Evolutionary conservation across 30 jellyfish, hydroid and myxozoan species (phyloP).

Genomic region (Clytia hemisphaerica): DNA sequence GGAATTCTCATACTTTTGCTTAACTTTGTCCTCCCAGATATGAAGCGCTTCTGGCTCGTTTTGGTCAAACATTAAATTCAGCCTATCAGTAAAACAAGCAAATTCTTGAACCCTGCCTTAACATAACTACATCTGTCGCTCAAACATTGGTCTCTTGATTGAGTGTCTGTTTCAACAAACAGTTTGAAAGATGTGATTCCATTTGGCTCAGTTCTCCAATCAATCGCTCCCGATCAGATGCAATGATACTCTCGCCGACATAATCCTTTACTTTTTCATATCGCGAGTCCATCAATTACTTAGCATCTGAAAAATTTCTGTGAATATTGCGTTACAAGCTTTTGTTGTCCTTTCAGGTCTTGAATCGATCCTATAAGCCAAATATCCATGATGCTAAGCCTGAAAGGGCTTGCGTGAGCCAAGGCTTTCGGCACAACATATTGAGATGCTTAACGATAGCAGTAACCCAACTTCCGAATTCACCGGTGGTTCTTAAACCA

Average conservation of each 20-base stretch:
- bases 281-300: neutral
- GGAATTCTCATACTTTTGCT: too few relatives aligned
- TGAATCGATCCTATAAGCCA: neutral
- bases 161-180: neutral
- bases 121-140: conserved; percentile 1
- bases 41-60: too few relatives aligned
- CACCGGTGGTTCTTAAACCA: neutral
- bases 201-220: neutral
- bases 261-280: neutral
- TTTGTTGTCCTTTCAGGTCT: neutral
- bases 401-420: neutral
- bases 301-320: neutral
- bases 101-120: neutral
- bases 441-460: neutral
- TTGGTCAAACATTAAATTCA: too few relatives aligned
- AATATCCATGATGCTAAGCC: neutral
- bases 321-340: neutral
- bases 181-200: neutral
- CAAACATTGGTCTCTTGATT: neutral
- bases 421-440: neutral
- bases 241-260: neutral
- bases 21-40: too few relatives aligned
- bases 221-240: neutral
- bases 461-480: conserved; percentile 4
- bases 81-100: neutral